Percentiles rank a stretch among this genome's conserved stretches.
phyloP scores from a whole-genome alignment of 2,888 invertebrate species.

The Leptopterna dolabrata region DNA sequence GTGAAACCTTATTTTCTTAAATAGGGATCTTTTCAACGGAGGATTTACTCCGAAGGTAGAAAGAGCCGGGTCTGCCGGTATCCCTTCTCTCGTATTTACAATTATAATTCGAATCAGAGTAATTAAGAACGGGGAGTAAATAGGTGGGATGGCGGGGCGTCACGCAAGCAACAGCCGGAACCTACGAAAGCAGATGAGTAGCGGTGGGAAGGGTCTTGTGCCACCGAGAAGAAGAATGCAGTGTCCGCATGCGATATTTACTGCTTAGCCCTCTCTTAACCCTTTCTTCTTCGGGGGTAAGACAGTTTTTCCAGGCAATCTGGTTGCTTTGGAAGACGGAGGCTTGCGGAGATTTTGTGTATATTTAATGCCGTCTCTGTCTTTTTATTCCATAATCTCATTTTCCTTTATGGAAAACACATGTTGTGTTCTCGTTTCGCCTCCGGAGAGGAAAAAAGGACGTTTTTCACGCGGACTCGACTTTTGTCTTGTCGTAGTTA shows the following conservation, averaged over 20 bases:
- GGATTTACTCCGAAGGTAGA: not conserved
- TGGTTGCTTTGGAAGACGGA: not conserved
- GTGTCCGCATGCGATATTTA: constrained; percentile 47
- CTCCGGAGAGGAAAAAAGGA: not conserved
- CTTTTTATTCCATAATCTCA: constrained; percentile 32
- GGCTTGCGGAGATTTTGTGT: constrained; percentile 28
- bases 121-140: constrained; percentile 38
- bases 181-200: not conserved
- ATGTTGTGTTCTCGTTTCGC: not conserved
- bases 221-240: constrained; percentile 42
- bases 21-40: constrained; percentile 39
- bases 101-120: constrained; percentile 52
- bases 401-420: not conserved
- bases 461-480: not conserved
- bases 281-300: not conserved
- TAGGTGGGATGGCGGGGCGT: constrained; percentile 2
- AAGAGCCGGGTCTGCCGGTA: not conserved
- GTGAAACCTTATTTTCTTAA: constrained; percentile 43
- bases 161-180: constrained; percentile 27
- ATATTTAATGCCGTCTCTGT: constrained; percentile 31
- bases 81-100: constrained; percentile 27
- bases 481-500: not conserved
- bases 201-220: not conserved
- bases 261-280: constrained; percentile 5
- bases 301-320: constrained; percentile 15